Evolutionary conservation across 2,113 vertebrate species (phyloP), one percentile per base, ranked within the genome.

Genomic region (Eudyptes chrysolophus): DNA sequence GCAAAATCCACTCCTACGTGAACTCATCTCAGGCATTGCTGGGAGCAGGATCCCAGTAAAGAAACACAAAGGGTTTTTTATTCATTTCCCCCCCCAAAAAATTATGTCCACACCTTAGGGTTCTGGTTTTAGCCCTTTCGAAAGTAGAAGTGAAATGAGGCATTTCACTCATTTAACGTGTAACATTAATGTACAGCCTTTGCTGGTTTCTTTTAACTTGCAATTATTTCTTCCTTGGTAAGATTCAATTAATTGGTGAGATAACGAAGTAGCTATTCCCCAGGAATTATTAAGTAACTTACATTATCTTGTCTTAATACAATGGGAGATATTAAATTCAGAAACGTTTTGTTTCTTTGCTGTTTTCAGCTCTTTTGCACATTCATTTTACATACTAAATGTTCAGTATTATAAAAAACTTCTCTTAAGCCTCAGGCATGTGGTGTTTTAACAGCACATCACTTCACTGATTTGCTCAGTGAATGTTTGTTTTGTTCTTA

Each of bases 201-300:
- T 79, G 14, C 65, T 87, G 65, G 29, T 93, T 91, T 94, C 77
- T 87, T 87, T 92, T 68, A 94, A 48, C 27, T 16, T 48, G 13
- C 24, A 84, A 54, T 94, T 91, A 76, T 68, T 87, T 89, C 38
- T 94, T 82, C 81, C 52, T 84, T 61, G 34, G 61, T 89, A 85
- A 89, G 70, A 76, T 82, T 82, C 44, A 75, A 48, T 79, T 95
- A 92, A 79, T 85, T 72, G 44, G 44, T 82, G 65, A 85, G 74
- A 89, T 92, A 90, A 93, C 94, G 74, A 96, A 85, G 65, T 42
- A 87, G 44, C 44, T 89, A 64, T 75, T 94, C 51, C 65, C 64
- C 24, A 55, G 86, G 32, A 96, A 89, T 79, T 92, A 25, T 89
- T 87, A 71, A 52, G 38, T 79, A 95, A 93, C 65, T 82, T 89